These are phyloP conservation scores for Aphaenogaster floridana DNA, from an alignment of 1,140 invertebrate species.

Conservation along the genomic window DNA sequence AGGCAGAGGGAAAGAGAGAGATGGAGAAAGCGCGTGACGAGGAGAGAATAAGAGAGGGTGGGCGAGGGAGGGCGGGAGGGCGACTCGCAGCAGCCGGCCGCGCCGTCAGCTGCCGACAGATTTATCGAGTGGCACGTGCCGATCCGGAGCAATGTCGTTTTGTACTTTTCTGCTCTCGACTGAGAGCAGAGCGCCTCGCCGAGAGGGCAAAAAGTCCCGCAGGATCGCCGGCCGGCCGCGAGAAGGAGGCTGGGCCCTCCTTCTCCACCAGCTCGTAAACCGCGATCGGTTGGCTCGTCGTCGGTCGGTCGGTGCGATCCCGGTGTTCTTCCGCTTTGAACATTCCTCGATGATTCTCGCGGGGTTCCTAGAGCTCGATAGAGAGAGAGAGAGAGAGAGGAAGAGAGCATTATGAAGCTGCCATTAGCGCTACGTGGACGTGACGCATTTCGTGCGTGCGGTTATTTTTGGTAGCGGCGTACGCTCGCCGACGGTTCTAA, in stretches of 20 bases:
- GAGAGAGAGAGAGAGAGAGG: neutral
- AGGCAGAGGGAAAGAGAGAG: neutral
- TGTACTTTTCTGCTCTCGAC: constrained; percentile 79
- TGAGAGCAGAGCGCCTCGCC: constrained; percentile 66
- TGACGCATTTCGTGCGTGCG: constrained; percentile 61
- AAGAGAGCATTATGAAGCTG: constrained; percentile 42
- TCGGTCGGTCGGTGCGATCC: neutral
- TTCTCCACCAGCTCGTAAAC: constrained; percentile 15
- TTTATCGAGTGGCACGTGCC: constrained; percentile 87
- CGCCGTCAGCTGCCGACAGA: constrained; percentile 87
- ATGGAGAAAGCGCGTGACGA: constrained; percentile 25
- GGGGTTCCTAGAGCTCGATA: constrained; percentile 17
- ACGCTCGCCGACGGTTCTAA: constrained; percentile 44
- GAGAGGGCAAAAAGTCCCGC: constrained; percentile 70
- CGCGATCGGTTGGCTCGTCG: constrained; percentile 42
- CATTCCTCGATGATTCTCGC: constrained; percentile 55
- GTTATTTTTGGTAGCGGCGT: constrained; percentile 55
- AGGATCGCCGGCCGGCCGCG: constrained; percentile 37
- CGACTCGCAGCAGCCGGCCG: constrained; percentile 80
- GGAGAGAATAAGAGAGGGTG: constrained; percentile 9
- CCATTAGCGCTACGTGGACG: constrained; percentile 60
- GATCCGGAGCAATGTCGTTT: constrained; percentile 84
- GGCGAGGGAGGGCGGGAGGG: constrained; percentile 73
- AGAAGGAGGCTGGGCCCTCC: neutral
- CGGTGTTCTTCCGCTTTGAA: constrained; percentile 50